Base-by-base conservation (phyloP, 1,140 invertebrate genomes). In the Propsilocerus akamusi region DNA sequence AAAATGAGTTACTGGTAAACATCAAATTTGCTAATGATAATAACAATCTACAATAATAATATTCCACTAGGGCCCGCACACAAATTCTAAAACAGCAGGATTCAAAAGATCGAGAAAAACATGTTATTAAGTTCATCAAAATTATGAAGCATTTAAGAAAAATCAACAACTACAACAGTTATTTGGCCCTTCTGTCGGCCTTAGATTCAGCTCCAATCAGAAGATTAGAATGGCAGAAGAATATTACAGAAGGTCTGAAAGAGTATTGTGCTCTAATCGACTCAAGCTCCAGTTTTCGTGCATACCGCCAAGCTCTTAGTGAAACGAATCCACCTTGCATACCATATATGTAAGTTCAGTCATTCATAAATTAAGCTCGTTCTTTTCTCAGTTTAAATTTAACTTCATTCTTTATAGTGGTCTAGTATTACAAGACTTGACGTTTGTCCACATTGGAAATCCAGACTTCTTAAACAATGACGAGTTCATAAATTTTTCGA, bases 101-200 rank as follows among this genome's bases (percentile, higher is more conserved):
- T 54, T 83, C 87, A 8, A 89, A 89, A 60, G 91, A 96, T 55
- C 75, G 95, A n/a, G 95, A 99, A 68, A 87, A 86, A 63, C 93
- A 92, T 63, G 86, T 97, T 30, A 80, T 86, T 51, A 98, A 98
- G 64, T 96, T 97, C 62, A 88, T 99, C 28, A 98, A 98, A 68
- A 94, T 99, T 46, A 97, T 98, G 93, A 95, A 96, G 69, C 83
- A 91, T 60, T 69, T 99, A 51, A 74, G 94, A 52, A 96, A 96
- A 65, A 83, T 98, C 62, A 96, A 94, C 65, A 99, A 99, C 68
- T 99, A 97, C 63, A 98, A 99, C 71, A 97, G 93, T 30, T 97
- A 97, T 71, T 70, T 99, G 54, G 95, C 95, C 5, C 72, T 99
- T 52, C 69, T 99, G 24, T 96, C 93, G 8, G 96, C 96, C 20